Evolutionary conservation across 2,797 vertebrate genomes (phyloP), one percentile per base, ranked within the genome.

Genomic region (Hemitrygon akajei): DNA sequence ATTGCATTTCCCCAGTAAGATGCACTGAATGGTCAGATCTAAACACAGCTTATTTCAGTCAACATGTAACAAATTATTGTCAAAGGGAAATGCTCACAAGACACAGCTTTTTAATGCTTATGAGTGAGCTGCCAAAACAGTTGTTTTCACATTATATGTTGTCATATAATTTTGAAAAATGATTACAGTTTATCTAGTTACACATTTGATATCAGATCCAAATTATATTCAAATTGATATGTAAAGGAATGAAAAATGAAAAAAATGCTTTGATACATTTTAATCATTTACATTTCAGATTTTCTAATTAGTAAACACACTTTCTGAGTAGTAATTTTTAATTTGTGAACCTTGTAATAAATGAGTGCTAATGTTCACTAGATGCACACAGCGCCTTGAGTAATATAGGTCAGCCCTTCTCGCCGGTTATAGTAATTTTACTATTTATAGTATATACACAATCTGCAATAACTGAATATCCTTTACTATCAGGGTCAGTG

Each of bases 371-470:
- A 93, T n/a, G 71, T 93, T 47, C 71, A 14, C 40, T 76, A 76
- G 91, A 11, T 93, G 47, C 47, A 6, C 91, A 89, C 63, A 93
- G 14, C 71, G 47, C 47, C 40, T 93, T 30, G 69, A 93, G 27
- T 76, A 93, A n/a, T n/a, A 93, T 76, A 75, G 27, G 37, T 56
- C 91, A 93, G 91, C 91, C 91, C 91, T 93, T 93, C 27, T 76
- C 37, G 22, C 91, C 76, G 91, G 22, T 93, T 93, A 73, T 71
- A 93, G 37, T 56, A 93, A 93, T 73, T 93, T 47, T 93, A 14
- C 73, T 93, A 93, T 93, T 93, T 75, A 47, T 93, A 93, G 47
- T 93, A 93, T 93, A 27, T 93, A 93, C 91, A 93, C 71, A 93
- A 73, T 71, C 71, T 75, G 91, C 69, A 93, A 93, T 93, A 93